Base-by-base conservation (phyloP, 2,113 vertebrate species). In the Tinamus guttatus region DNA sequence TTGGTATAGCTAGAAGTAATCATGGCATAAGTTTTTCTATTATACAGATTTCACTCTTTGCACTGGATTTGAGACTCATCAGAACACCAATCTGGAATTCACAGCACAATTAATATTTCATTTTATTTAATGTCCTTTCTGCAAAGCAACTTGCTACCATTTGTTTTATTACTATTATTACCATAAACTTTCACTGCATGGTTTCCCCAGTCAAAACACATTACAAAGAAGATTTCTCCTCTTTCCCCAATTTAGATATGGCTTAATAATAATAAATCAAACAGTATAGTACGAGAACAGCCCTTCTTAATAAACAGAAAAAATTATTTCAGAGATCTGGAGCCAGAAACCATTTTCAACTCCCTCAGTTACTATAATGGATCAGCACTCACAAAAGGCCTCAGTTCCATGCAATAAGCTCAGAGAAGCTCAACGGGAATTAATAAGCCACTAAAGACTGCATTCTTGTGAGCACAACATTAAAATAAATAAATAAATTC, bases 21-120 rank as follows among this genome's bases (percentile, higher is more conserved):
- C 63, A 34, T 18, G 19, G 54, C 38, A 79, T 54, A 90, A 86
- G 18, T 79, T 95, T 94, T 82, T 75, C 64, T 93, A 59, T 79
- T 73, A 81, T 9, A 68, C 4, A 11, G 60, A 71, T 34, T 92
- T 79, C 90, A 75, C 65, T 92, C 83, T 93, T 81, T 95, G 25
- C 45, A 58, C 92, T 89, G 7, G n/a, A 82, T 56, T 71, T 64
- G 58, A 93, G 64, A 91, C 52, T 87, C 73, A 75, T 71, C 75
- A 94, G 20, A 76, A 82, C 25, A 85, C 34, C 68, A 71, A 79
- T 75, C 75, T 88, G 63, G 52, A 94, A 92, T 75, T 95, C 92
- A 75, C 19, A 87, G 51, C 85, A 51, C 90, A 96, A 93, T 89
- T 83, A 97, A 76, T 92, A 94, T 95, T 95, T 97, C 36, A 91